A percentile compares a stretch with the other conserved stretches of the same genome.
These are phyloP conservation scores for Nasonia vitripennis DNA, from an alignment of 1,140 invertebrate species.

Conservation along the genomic window DNA sequence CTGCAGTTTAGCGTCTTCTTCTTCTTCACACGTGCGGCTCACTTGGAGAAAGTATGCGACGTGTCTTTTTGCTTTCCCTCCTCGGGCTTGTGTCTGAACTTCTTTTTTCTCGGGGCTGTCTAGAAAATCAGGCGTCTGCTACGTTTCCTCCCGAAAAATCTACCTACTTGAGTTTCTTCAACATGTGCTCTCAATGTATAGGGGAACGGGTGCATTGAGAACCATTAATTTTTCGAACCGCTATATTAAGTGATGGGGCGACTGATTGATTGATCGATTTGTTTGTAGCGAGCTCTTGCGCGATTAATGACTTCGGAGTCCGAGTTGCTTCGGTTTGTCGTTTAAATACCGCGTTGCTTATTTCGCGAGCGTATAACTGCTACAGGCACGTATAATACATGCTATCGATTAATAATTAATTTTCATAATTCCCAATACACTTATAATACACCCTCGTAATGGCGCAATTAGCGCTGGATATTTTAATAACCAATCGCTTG, in stretches of 20 bases:
- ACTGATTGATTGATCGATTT: conserved; percentile 38
- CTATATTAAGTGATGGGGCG: neutral
- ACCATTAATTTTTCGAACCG: conserved; percentile 8
- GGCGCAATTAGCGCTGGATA: neutral
- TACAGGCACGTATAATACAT: too few relatives aligned
- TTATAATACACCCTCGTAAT: neutral
- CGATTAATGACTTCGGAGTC: conserved; percentile 34
- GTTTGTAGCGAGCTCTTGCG: neutral
- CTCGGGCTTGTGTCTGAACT: neutral
- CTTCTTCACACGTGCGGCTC: conserved; percentile 2
- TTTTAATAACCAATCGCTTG: neutral
- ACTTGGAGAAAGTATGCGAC: conserved; percentile 50
- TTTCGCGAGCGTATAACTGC: too few relatives aligned
- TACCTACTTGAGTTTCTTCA: neutral
- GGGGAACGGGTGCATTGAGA: too few relatives aligned
- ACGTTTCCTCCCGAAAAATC: conserved; percentile 5
- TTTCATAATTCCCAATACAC: neutral
- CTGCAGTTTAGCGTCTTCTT: neutral
- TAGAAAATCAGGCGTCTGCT: neutral
- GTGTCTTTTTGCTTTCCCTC: conserved; percentile 40
- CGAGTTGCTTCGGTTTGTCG: conserved; percentile 2
- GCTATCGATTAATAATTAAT: too few relatives aligned
- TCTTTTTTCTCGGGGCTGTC: neutral
- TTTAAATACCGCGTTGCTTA: neutral
- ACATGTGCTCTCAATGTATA: too few relatives aligned